phyloP scores from a whole-genome alignment of 1,140 invertebrate species.

The Cotesia chilonis region DNA sequence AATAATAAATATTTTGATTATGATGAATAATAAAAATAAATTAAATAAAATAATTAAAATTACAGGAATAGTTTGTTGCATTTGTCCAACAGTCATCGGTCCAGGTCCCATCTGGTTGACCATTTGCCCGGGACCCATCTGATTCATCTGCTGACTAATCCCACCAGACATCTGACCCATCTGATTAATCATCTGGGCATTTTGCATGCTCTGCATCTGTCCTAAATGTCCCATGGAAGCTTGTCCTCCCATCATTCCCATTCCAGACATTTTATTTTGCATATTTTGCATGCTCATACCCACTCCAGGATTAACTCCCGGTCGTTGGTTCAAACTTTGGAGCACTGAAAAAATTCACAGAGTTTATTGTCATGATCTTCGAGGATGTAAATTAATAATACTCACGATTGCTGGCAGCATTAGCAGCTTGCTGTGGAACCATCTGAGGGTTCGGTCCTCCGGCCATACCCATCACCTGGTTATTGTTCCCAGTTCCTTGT shows the following conservation, averaged over 20 bases:
- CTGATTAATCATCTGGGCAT: slow-evolving; percentile 60
- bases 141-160: slow-evolving; percentile 57
- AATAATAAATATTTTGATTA: slow-evolving; percentile 51
- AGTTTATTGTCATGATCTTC: neutral
- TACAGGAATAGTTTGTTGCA: slow-evolving; percentile 58
- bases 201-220: slow-evolving; percentile 58
- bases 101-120: slow-evolving; percentile 47
- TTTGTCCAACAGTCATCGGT: slow-evolving; percentile 55
- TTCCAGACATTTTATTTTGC: slow-evolving; percentile 67
- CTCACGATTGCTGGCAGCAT: slow-evolving; percentile 67
- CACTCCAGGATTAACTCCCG: slow-evolving; percentile 56
- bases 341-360: slow-evolving; percentile 58
- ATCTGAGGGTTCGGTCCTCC: slow-evolving; percentile 67
- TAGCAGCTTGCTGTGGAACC: slow-evolving; percentile 64
- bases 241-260: slow-evolving; percentile 64
- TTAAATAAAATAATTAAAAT: slow-evolving; percentile 10
- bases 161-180: slow-evolving; percentile 60
- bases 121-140: slow-evolving; percentile 58
- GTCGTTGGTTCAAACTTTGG: slow-evolving; percentile 71
- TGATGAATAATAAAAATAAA: slow-evolving; percentile 32
- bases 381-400: slow-evolving; percentile 9
- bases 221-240: slow-evolving; percentile 60
- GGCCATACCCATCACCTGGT: slow-evolving; percentile 70
- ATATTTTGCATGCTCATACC: slow-evolving; percentile 70
- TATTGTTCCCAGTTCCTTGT: slow-evolving; percentile 72